phyloP scores from a whole-genome alignment of 2,888 invertebrate species.

The Gasteruption jaculator region DNA sequence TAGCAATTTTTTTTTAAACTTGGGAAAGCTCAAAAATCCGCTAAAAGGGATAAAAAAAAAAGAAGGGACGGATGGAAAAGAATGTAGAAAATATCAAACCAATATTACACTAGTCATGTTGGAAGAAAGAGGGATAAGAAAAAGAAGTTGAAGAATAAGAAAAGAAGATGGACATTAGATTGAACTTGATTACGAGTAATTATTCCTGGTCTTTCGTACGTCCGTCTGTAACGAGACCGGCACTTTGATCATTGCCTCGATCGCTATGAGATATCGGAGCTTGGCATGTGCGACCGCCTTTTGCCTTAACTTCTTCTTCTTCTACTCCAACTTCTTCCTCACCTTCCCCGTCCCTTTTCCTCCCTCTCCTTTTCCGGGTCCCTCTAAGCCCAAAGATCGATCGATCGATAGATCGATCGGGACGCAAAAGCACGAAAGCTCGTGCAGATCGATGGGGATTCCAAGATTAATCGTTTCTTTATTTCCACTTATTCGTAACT shows the following conservation, averaged over 20 bases:
- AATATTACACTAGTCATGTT: too few relatives aligned
- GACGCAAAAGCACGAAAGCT: slow-evolving; percentile 1
- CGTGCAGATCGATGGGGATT: too few relatives aligned
- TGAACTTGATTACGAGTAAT: slow-evolving; percentile 49
- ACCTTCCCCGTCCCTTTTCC: slow-evolving; percentile 14
- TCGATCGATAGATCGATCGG: slow-evolving; percentile 1
- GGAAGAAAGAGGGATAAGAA: too few relatives aligned
- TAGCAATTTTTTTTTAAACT: too few relatives aligned
- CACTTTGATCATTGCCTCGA: slow-evolving; percentile 34
- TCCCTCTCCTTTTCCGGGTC: slow-evolving; percentile 2
- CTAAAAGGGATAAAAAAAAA: too few relatives aligned
- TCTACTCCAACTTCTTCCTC: slow-evolving; percentile 17
- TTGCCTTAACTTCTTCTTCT: slow-evolving; percentile 16
- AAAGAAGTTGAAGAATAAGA: too few relatives aligned
- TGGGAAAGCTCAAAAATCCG: too few relatives aligned
- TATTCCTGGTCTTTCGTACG: slow-evolving; percentile 39
- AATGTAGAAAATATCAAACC: too few relatives aligned
- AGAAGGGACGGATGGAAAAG: too few relatives aligned
- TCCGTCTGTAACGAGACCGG: slow-evolving; percentile 32
- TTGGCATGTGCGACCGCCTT: background rate
- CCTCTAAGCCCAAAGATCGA: slow-evolving; percentile 3
- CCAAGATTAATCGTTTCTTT: too few relatives aligned
- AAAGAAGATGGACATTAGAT: slow-evolving; percentile 48
- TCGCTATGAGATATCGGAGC: too few relatives aligned
- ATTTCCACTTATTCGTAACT: too few relatives aligned